A percentile compares a stretch with the other conserved stretches of the same genome.
phyloP scores from a whole-genome alignment of 2,888 invertebrate genomes.

The Clusia tigrina region DNA sequence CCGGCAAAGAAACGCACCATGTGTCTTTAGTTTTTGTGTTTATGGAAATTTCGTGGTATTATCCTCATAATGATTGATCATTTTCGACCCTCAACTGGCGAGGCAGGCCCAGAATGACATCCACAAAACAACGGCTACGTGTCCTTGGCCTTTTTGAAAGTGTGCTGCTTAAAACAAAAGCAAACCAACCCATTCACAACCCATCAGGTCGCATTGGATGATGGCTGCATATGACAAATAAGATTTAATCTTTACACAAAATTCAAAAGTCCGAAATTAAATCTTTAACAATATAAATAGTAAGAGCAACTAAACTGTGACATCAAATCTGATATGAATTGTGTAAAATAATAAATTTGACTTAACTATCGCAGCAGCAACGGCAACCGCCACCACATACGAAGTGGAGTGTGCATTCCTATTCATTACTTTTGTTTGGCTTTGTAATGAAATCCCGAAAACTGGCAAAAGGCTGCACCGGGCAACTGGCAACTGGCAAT shows the following conservation, averaged over 20 bases:
- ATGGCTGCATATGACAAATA: background rate
- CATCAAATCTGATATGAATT: constrained; percentile 56
- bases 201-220: background rate
- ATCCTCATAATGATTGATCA: constrained; percentile 32
- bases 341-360: constrained; percentile 56
- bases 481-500: constrained; percentile 6
- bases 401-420: constrained; percentile 37
- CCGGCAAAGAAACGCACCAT: background rate
- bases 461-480: constrained; percentile 10
- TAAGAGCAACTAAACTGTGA: constrained; percentile 34
- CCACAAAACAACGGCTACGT: background rate
- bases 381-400: constrained; percentile 40
- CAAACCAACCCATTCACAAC: background rate
- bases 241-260: background rate
- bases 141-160: constrained; percentile 14
- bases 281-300: constrained; percentile 2
- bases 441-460: constrained; percentile 18
- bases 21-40: constrained; percentile 19
- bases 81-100: constrained; percentile 13
- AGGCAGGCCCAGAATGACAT: background rate
- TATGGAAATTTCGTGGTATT: constrained; percentile 26
- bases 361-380: constrained; percentile 48
- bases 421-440: constrained; percentile 31
- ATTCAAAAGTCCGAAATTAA: background rate
- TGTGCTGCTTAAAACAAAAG: background rate